Conservation (phyloP, 2,888 invertebrate species). For the Panzeria rudis region DNA sequence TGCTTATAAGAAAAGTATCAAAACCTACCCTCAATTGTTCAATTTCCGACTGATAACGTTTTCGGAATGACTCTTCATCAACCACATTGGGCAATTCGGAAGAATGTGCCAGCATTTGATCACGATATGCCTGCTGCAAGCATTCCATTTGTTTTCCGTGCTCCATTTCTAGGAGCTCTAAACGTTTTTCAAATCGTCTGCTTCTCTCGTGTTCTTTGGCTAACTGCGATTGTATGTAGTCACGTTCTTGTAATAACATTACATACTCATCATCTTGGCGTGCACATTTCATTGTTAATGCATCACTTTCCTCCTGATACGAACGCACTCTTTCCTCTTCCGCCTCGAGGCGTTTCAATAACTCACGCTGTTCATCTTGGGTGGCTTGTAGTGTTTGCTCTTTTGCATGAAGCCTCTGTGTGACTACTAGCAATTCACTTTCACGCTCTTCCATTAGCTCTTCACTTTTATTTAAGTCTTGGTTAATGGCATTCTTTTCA, state of each 20-base stretch:
- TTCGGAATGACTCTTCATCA: slow-evolving; percentile 87
- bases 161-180: slow-evolving; percentile 91
- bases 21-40: slow-evolving; percentile 89
- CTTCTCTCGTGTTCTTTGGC: slow-evolving; percentile 88
- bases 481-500: slow-evolving; percentile 76
- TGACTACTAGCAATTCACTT: slow-evolving; percentile 77
- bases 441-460: slow-evolving; percentile 81
- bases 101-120: slow-evolving; percentile 82
- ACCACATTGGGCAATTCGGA: slow-evolving; percentile 84
- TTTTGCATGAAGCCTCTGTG: slow-evolving; percentile 77
- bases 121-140: slow-evolving; percentile 89
- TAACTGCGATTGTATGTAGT: slow-evolving; percentile 85
- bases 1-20: background rate
- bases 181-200: slow-evolving; percentile 88
- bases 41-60: slow-evolving; percentile 93
- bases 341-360: slow-evolving; percentile 76
- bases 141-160: slow-evolving; percentile 93
- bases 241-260: slow-evolving; percentile 81
- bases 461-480: slow-evolving; percentile 80
- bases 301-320: slow-evolving; percentile 76
- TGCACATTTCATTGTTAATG: slow-evolving; percentile 79
- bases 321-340: slow-evolving; percentile 75
- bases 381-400: slow-evolving; percentile 78
- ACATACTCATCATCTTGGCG: slow-evolving; percentile 82
- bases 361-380: slow-evolving; percentile 76